These are phyloP conservation scores for Myiothlypis chrysogaster DNA, from an alignment of 2,797 vertebrate genomes.

Conservation along the genomic window DNA sequence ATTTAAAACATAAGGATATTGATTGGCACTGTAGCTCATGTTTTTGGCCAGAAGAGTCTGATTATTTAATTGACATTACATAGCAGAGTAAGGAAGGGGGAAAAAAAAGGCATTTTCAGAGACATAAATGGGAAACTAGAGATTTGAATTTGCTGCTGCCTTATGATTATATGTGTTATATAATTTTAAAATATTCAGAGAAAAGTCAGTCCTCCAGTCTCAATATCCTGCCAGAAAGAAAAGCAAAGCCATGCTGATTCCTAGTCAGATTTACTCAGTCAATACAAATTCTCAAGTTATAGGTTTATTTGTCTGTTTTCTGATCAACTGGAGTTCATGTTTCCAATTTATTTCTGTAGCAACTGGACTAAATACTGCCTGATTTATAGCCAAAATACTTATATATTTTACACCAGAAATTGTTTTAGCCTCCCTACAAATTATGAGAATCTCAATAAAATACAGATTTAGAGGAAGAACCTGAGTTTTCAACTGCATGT, in stretches of 20 bases:
- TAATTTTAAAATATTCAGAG: background rate
- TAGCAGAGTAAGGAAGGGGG: rapidly evolving
- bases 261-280: background rate
- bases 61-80: background rate
- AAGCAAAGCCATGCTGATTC: background rate
- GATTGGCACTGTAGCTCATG: background rate
- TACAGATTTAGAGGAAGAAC: background rate
- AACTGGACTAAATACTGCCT: background rate
- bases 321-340: background rate
- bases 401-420: background rate
- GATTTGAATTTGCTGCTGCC: background rate
- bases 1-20: background rate
- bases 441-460: background rate
- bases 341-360: background rate
- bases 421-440: background rate
- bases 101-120: background rate
- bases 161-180: background rate
- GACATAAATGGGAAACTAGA: background rate
- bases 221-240: background rate
- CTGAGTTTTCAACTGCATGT: background rate
- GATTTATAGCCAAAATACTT: background rate
- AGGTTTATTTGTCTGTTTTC: background rate
- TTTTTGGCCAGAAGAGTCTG: background rate
- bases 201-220: background rate
- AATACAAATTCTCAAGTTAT: background rate